Evolutionary conservation across 2,797 vertebrate genomes (phyloP), one percentile per base, ranked within the genome.

Genomic region (Ptychadena robeensis): DNA sequence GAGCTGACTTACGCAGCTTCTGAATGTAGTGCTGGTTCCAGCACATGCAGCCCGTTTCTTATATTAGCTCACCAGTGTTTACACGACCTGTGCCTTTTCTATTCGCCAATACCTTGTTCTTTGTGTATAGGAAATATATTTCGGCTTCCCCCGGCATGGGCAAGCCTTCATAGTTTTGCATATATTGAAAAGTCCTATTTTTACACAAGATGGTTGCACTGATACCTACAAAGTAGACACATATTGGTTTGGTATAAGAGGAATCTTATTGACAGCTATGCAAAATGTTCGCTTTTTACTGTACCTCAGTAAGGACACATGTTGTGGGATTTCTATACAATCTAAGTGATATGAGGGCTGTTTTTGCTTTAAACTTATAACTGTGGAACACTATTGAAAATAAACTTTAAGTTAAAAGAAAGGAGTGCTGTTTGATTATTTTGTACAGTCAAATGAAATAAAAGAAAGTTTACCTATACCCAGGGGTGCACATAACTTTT

Each of bases 11-110:
- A 15, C 5, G n/a, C 4, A 25, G 53, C 53, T 59, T n/a, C n/a
- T 22, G 12, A 12, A n/a, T 59, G 53, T 8, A n/a, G 22, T 59
- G 53, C 10, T 22, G 53, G 53, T 59, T 59, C 8, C n/a, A 6
- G 22, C 53, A n/a, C 9, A 59, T 25, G 22, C 9, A 2, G 53
- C 5, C n/a, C 25, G n/a, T 59, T 22, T 10, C 9, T 27, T 61
- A 61, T 11, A 61, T 61, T 2, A 28, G 25, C n/a, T 48, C 59
- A 61, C 34, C 28, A 40, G 57, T 73, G 82, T 85, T 85, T 85
- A 85, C 78, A 85, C 69, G 57, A 75, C 82, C 78, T 78, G 78
- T 87, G 83, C 82, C 86, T 87, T 85, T 66, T 9, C 31, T 67
- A 5, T 30, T 64, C n/a, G 18, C 35, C 30, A 59, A 12, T 63